These are phyloP conservation scores for Acrocyrtus sp. DNA, from an alignment of 2,888 invertebrate species.

Conservation along the genomic window DNA sequence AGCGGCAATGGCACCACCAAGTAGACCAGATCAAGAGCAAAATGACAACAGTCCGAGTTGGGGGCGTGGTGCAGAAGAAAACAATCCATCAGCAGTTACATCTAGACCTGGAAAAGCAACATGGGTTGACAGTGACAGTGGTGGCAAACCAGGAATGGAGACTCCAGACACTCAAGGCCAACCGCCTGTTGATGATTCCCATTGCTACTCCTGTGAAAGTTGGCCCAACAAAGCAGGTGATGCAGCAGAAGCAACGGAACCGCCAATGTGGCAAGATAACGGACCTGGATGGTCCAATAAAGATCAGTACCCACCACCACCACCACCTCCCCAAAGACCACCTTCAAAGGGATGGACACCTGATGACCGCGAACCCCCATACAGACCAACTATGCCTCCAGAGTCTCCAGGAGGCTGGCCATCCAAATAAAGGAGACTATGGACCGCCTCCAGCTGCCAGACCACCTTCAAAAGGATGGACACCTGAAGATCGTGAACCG, in stretches of 20 bases:
- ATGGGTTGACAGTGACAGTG: slow-evolving; percentile 33
- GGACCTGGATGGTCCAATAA: not conserved
- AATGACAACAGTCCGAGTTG: not conserved
- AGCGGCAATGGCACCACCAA: slow-evolving; percentile 21
- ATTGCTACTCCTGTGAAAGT: slow-evolving; percentile 35
- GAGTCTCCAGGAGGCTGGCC: slow-evolving; percentile 5
- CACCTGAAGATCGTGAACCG: not conserved
- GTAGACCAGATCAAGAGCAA: not conserved
- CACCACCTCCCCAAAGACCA: not conserved
- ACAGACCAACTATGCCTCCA: slow-evolving; percentile 9
- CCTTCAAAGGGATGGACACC: slow-evolving; percentile 8
- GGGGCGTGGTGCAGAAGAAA: not conserved
- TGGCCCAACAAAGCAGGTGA: slow-evolving; percentile 14
- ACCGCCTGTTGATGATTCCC: not conserved
- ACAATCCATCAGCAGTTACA: slow-evolving; percentile 5
- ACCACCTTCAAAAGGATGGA: slow-evolving; percentile 10
- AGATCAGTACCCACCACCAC: not conserved
- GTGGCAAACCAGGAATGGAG: not conserved
- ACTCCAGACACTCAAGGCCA: not conserved
- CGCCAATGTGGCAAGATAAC: not conserved
- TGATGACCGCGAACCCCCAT: slow-evolving; percentile 1
- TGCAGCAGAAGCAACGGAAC: not conserved
- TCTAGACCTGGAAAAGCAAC: slow-evolving; percentile 38
- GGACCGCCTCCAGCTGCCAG: slow-evolving; percentile 17
- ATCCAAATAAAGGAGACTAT: not conserved